phyloP scores from a whole-genome alignment of 2,113 vertebrate species.

The Neolamprologus tretocephalus region DNA sequence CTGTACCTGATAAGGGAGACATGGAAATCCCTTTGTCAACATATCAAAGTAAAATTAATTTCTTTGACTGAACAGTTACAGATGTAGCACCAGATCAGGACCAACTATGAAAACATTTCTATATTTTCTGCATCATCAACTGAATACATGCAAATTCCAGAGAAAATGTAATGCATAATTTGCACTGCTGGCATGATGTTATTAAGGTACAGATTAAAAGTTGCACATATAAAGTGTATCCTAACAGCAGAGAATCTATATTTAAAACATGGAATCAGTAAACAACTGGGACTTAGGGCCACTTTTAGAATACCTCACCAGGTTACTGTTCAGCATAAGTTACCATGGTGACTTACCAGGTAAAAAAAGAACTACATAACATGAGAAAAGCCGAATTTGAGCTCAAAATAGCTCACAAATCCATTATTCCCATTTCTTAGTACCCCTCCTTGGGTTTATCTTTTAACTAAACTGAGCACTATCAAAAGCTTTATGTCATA shows the following conservation, averaged over 20 bases:
- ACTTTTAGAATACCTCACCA: not conserved
- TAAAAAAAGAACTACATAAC: not conserved
- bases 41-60: not conserved
- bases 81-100: not conserved
- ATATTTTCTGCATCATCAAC: not conserved
- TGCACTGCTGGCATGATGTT: not conserved
- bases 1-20: not conserved
- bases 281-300: rapidly evolving
- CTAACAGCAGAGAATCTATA: no score
- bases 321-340: not conserved
- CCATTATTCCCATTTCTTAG: not conserved
- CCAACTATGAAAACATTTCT: not conserved
- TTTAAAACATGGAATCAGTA: not conserved
- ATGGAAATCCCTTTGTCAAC: not conserved
- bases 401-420: not conserved
- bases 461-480: not conserved
- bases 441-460: not conserved
- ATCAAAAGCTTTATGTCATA: not conserved
- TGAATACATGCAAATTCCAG: not conserved
- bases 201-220: not conserved
- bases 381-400: not conserved
- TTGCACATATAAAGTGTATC: not conserved
- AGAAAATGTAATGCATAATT: rapidly evolving
- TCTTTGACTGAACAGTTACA: not conserved
- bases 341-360: not conserved